Percentiles rank a stretch among this genome's conserved stretches.
These are phyloP conservation scores for Caenorhabditis brenneri DNA, from an alignment of 1,140 invertebrate genomes.

Conservation along the genomic window DNA sequence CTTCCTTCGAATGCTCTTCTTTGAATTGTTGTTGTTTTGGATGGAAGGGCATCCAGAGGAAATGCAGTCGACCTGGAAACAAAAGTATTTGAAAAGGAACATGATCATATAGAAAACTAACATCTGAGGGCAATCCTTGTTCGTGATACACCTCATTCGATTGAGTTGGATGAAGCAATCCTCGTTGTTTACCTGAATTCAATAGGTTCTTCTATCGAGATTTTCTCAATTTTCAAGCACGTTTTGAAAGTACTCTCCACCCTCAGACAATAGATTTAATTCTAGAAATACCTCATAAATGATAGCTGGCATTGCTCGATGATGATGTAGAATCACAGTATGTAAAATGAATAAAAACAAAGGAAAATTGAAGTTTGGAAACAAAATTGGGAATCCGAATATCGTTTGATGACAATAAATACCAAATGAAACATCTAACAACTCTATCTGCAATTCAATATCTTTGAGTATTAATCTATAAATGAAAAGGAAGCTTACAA, in stretches of 20 bases:
- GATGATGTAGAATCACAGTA: slow-evolving; percentile 6
- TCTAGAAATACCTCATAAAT: slow-evolving; percentile 8
- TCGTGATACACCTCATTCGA: slow-evolving; percentile 38
- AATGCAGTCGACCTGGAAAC: slow-evolving; percentile 30
- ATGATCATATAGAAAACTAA: not conserved
- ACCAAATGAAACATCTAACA: slow-evolving; percentile 44
- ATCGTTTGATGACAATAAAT: slow-evolving; percentile 39
- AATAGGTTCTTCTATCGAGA: no score
- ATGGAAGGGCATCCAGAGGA: slow-evolving; percentile 3
- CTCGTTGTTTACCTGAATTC: slow-evolving; percentile 29
- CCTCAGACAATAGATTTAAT: no score
- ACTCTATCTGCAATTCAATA: not conserved
- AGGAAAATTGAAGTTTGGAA: slow-evolving; percentile 44
- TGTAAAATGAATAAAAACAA: slow-evolving; percentile 13
- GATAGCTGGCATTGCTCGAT: slow-evolving; percentile 38
- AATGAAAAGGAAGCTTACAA: not conserved
- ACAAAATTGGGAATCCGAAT: slow-evolving; percentile 27
- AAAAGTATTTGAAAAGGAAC: not conserved
- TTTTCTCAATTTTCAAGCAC: no score
- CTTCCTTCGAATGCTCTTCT: slow-evolving; percentile 43
- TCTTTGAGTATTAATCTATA: not conserved
- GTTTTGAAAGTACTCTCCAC: no score
- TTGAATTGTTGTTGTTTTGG: slow-evolving; percentile 41
- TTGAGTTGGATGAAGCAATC: slow-evolving; percentile 47
- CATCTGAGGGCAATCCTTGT: slow-evolving; percentile 43